Evolutionary conservation across 1,140 invertebrate genomes (phyloP).

Genomic region (Drosophila yakuba): DNA sequence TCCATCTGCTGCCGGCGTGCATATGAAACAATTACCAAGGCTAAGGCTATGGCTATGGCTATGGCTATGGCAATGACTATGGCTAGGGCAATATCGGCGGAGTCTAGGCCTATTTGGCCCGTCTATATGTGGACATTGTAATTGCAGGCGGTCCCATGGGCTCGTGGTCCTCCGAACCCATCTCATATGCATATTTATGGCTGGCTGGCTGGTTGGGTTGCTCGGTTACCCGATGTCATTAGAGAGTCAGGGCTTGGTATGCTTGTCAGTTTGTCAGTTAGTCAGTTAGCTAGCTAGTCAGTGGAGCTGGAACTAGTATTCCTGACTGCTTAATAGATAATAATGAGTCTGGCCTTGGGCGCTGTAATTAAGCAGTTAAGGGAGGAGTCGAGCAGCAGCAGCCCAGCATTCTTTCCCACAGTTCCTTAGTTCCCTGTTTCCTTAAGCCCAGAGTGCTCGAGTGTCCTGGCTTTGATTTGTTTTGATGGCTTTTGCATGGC

Average conservation of each 20-base stretch:
- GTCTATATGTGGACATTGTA: conserved; percentile 76
- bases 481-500: conserved; percentile 78
- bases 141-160: conserved; percentile 49
- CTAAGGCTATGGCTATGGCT: conserved; percentile 22
- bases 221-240: conserved; percentile 62
- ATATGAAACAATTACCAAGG: conserved; percentile 81
- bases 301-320: conserved; percentile 36
- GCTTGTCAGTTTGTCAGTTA: conserved; percentile 29
- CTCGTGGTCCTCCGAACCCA: conserved; percentile 24
- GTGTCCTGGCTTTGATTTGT: conserved; percentile 80
- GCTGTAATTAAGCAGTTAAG: conserved; percentile 83
- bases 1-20: conserved; percentile 41
- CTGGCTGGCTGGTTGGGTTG: conserved; percentile 8
- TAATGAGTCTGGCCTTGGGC: conserved; percentile 73
- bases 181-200: conserved; percentile 62
- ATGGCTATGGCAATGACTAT: no score
- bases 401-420: conserved; percentile 67
- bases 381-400: conserved; percentile 38
- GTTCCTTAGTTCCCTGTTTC: conserved; percentile 12
- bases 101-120: conserved; percentile 27
- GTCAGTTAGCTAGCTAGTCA: conserved; percentile 33
- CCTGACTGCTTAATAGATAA: conserved; percentile 80
- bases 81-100: conserved; percentile 2
- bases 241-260: conserved; percentile 55
- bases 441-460: conserved; percentile 34